Percentiles rank a stretch among this genome's conserved stretches.
These are phyloP conservation scores for Phymanthus crucifer DNA, from an alignment of 92 coral and sea anemone genomes.

Conservation along the genomic window DNA sequence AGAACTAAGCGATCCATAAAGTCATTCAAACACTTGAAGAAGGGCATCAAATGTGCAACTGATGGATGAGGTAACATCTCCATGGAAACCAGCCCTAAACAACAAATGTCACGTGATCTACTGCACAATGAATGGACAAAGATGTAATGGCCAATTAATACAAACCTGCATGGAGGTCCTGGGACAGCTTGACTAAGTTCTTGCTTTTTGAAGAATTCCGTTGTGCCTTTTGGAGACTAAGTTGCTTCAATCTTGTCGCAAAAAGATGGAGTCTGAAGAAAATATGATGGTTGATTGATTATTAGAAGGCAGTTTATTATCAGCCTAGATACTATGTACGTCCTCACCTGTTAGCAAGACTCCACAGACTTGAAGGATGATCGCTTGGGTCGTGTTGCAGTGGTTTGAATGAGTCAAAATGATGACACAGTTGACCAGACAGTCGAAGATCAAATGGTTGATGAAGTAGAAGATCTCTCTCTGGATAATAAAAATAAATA, in stretches of 20 bases:
- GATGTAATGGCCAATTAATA: not conserved
- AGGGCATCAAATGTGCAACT: constrained; percentile 80
- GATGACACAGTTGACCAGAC: constrained; percentile 38
- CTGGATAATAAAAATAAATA: constrained; percentile 9
- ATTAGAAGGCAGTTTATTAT: not conserved
- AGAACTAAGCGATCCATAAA: constrained; percentile 44
- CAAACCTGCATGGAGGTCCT: constrained; percentile 27
- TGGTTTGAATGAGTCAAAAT: not conserved
- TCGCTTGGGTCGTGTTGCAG: not conserved
- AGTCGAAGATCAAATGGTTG: constrained; percentile 67
- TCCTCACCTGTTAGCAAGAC: constrained; percentile 56
- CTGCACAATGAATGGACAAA: not conserved
- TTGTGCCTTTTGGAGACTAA: not conserved
- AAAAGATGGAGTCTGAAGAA: constrained; percentile 23
- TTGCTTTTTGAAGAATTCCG: not conserved
- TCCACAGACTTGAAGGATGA: not conserved
- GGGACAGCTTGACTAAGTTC: constrained; percentile 28
- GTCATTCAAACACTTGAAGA: constrained; percentile 55
- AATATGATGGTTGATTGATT: not conserved
- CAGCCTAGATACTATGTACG: not conserved
- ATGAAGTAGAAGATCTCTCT: constrained; percentile 25
- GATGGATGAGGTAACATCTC: constrained; percentile 82
- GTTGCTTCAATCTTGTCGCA: not conserved
- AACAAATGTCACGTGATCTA: not conserved
- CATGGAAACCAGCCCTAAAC: constrained; percentile 52